These are phyloP conservation scores for Andrena hattorfiana DNA, from an alignment of 2,888 invertebrate species.

Conservation along the genomic window DNA sequence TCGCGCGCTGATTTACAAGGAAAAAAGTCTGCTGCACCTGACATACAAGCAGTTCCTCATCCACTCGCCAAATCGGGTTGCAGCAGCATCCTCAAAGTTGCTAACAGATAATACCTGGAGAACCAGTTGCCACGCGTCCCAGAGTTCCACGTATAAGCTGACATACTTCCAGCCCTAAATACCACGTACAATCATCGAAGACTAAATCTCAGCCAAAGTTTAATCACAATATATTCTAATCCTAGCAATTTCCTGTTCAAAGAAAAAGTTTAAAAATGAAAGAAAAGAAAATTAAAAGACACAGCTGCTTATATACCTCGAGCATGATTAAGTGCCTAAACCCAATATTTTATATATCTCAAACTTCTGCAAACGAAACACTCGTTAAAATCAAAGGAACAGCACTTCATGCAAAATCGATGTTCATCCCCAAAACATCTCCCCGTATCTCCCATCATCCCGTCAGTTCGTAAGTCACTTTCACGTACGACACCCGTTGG, in stretches of 20 bases:
- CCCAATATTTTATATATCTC: too few species aligned
- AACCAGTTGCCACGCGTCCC: constrained; percentile 10
- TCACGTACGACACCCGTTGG: constrained; percentile 76
- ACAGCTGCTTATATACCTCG: too few species aligned
- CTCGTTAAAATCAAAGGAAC: too few species aligned
- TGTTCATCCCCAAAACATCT: not conserved
- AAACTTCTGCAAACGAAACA: too few species aligned
- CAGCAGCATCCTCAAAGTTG: not conserved
- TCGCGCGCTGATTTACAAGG: not conserved
- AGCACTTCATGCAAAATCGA: too few species aligned
- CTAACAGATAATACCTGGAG: not conserved
- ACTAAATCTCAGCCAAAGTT: not conserved
- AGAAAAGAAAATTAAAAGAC: too few species aligned
- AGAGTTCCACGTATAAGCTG: too few species aligned
- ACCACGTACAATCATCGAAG: not conserved
- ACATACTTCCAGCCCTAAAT: constrained; percentile 1
- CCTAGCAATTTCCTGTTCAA: too few species aligned
- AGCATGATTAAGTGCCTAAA: too few species aligned
- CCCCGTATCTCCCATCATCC: constrained; percentile 9
- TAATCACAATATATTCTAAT: too few species aligned
- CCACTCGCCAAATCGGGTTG: not conserved
- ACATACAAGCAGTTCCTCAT: not conserved
- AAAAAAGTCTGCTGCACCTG: constrained; percentile 1
- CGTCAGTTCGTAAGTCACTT: constrained; percentile 66
- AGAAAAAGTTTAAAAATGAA: too few species aligned